Evolutionary conservation across 2,113 vertebrate genomes (phyloP).

Genomic region (Panurus biarmicus): DNA sequence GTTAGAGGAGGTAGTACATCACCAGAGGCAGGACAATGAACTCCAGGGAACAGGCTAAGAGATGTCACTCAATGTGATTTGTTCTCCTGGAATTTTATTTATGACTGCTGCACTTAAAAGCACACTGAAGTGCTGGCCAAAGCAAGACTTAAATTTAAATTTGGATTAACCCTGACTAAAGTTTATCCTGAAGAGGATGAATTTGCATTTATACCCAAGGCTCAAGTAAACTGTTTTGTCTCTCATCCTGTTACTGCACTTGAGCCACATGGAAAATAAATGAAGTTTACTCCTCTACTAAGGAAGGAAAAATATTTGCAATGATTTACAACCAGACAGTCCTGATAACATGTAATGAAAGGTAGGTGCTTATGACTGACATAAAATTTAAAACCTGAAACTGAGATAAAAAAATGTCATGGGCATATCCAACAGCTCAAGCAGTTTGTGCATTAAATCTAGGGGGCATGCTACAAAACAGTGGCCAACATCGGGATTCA

Average conservation of each 20-base stretch:
- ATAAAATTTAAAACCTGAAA: constrained; percentile 36
- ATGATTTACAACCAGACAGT: background rate
- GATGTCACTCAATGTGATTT: background rate
- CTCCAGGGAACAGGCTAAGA: background rate
- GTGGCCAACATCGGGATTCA: background rate
- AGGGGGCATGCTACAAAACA: background rate
- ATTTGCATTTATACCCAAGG: background rate
- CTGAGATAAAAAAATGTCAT: background rate
- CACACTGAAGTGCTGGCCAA: background rate
- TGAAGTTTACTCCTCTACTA: background rate
- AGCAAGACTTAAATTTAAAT: constrained; percentile 16
- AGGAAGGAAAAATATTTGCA: background rate
- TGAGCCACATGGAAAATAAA: background rate
- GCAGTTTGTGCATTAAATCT: constrained; percentile 29
- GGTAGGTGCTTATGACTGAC: constrained; percentile 16
- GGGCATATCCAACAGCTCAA: background rate
- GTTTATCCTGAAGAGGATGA: background rate
- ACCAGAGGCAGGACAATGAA: background rate
- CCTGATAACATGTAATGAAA: constrained; percentile 5
- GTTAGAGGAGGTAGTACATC: background rate
- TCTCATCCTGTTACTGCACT: background rate
- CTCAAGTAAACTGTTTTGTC: background rate
- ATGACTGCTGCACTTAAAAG: background rate
- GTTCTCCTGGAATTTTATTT: constrained; percentile 22
- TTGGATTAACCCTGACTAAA: constrained; percentile 36